Evolutionary conservation across 1,140 invertebrate genomes (phyloP).

Genomic region (Sitophilus oryzae): DNA sequence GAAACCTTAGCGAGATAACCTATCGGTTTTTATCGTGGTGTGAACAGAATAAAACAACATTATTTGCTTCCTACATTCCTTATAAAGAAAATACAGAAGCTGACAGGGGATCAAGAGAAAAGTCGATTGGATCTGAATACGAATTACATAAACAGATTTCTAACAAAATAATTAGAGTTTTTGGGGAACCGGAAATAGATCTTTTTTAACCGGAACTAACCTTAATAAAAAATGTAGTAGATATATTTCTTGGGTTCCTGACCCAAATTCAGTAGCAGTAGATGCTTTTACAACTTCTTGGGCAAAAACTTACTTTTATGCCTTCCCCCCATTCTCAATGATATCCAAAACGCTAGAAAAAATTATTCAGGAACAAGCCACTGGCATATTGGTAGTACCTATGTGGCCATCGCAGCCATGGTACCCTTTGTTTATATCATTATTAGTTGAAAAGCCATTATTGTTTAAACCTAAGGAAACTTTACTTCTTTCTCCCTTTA

Average conservation of each 20-base stretch:
- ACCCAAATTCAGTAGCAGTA: conserved; percentile 11
- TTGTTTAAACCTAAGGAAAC: conserved; percentile 20
- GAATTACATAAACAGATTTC: conserved; percentile 8
- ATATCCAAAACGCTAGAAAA: conserved; percentile 28
- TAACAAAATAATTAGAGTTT: conserved; percentile 5
- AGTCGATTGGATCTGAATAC: conserved; percentile 8
- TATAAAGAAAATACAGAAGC: conserved; percentile 22
- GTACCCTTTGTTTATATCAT: conserved; percentile 24
- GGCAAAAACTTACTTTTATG: conserved; percentile 28
- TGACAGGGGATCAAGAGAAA: conserved; percentile 9
- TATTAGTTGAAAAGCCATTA: conserved; percentile 20
- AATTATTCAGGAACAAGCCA: conserved; percentile 31
- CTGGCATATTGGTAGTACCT: conserved; percentile 35
- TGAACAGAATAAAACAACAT: conserved; percentile 4
- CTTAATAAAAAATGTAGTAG: conserved; percentile 5
- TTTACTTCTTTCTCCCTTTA: conserved; percentile 26
- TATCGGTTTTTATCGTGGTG: conserved; percentile 7
- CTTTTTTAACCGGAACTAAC: conserved; percentile 9
- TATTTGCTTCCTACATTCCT: conserved; percentile 28
- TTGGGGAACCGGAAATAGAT: conserved; percentile 10
- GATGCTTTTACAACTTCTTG: conserved; percentile 31
- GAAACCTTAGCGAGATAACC: conserved; percentile 17
- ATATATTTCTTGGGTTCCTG: conserved; percentile 11
- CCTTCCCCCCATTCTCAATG: conserved; percentile 34
- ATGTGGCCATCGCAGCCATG: conserved; percentile 37